Conservation (phyloP, 1,140 invertebrate genomes). For the Centruroides sculpturatus region DNA sequence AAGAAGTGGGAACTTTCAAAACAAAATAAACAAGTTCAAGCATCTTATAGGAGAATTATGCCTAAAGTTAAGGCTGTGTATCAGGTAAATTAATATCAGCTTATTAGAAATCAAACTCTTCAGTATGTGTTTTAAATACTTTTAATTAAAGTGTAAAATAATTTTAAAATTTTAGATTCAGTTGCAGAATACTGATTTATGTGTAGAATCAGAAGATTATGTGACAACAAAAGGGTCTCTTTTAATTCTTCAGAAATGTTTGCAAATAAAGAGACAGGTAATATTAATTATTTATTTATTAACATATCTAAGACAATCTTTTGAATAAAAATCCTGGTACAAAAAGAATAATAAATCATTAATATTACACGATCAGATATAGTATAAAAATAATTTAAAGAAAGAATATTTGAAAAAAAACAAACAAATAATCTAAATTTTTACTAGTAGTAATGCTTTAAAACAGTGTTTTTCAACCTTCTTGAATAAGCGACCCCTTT, state of each 20-base stretch:
- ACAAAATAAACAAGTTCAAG: conserved; percentile 14
- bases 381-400: too few species aligned
- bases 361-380: too few species aligned
- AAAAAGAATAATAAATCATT: too few species aligned
- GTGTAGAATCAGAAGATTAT: conserved; percentile 62
- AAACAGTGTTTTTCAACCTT: too few species aligned
- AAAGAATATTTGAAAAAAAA: too few species aligned
- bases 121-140: not conserved
- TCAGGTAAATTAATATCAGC: not conserved
- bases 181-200: conserved; percentile 50
- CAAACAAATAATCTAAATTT: too few species aligned
- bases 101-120: not conserved
- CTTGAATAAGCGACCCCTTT: too few species aligned
- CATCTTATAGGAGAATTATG: conserved; percentile 34
- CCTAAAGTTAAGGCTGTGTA: not conserved
- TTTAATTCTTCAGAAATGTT: conserved; percentile 51
- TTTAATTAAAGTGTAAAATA: not conserved
- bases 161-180: conserved; percentile 39
- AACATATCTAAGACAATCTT: too few species aligned
- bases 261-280: conserved; percentile 49
- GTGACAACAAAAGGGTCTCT: conserved; percentile 57
- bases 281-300: not conserved
- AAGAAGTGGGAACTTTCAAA: conserved; percentile 48
- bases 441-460: too few species aligned
- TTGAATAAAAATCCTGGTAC: too few species aligned